Conservation (phyloP, 2,888 invertebrate species). For the Onthophagus sagittarius region DNA sequence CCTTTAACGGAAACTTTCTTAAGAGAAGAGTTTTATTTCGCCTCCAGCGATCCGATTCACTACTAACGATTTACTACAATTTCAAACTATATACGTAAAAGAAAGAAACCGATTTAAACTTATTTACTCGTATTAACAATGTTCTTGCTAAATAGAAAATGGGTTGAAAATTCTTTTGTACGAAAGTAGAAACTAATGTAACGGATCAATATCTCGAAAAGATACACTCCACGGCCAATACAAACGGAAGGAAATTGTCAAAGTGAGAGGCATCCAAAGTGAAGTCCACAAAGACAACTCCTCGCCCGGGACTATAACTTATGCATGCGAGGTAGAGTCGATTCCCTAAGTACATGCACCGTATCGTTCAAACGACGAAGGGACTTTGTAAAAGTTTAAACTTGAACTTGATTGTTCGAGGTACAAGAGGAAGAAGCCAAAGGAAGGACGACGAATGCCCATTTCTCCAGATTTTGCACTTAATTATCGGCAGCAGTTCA, state of each 20-base stretch:
- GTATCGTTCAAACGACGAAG: not conserved
- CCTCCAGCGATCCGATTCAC: not conserved
- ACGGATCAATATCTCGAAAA: not conserved
- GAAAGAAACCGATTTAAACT: too few species aligned
- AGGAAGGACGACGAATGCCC: not conserved
- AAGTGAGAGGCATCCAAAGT: not conserved
- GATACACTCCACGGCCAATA: not conserved
- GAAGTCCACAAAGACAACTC: not conserved
- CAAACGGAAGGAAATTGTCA: not conserved
- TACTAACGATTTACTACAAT: too few species aligned
- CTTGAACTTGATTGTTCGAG: not conserved
- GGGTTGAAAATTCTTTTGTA: not conserved
- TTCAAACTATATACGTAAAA: too few species aligned
- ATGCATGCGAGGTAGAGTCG: slow-evolving; percentile 7
- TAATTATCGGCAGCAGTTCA: not conserved
- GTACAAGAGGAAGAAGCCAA: not conserved
- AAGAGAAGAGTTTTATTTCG: not conserved
- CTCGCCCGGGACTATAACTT: not conserved
- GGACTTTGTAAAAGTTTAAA: not conserved
- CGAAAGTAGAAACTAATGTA: not conserved
- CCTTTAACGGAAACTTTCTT: not conserved
- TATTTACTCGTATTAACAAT: too few species aligned
- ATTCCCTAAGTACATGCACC: slow-evolving; percentile 9
- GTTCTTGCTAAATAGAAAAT: not conserved
- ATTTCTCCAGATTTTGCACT: not conserved